These are phyloP conservation scores for Tinamus guttatus DNA, from an alignment of 2,113 vertebrate species.

Conservation along the genomic window DNA sequence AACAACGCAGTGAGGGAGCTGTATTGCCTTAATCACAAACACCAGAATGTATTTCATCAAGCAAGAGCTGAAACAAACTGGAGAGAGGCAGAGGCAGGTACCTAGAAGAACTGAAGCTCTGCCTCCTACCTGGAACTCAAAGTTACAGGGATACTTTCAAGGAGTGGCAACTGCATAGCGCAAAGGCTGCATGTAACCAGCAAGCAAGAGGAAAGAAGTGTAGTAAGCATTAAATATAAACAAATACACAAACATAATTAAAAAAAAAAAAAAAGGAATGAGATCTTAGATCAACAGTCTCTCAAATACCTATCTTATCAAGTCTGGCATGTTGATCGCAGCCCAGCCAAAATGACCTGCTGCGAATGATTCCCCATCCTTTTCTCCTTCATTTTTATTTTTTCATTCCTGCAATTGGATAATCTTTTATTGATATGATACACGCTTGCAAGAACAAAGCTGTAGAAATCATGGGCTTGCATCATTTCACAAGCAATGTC, in stretches of 20 bases:
- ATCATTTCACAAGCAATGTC: slow-evolving; percentile 42
- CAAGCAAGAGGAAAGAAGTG: neutral
- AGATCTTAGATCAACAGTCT: slow-evolving; percentile 40
- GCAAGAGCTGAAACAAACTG: neutral
- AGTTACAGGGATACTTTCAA: neutral
- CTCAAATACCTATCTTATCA: slow-evolving; percentile 43
- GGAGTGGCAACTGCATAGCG: neutral
- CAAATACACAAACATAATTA: slow-evolving; percentile 46
- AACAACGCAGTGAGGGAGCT: neutral
- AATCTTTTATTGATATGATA: slow-evolving; percentile 53
- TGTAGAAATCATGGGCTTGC: slow-evolving; percentile 3
- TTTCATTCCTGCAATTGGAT: neutral
- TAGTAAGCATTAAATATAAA: slow-evolving; percentile 10
- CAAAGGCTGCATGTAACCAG: neutral
- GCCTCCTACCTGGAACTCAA: accelerated
- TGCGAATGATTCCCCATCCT: slow-evolving; percentile 35
- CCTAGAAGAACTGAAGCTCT: neutral
- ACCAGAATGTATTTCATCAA: neutral
- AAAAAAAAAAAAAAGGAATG: neutral
- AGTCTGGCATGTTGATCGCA: slow-evolving; percentile 42
- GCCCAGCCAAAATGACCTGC: slow-evolving; percentile 5
- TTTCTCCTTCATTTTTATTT: slow-evolving; percentile 48
- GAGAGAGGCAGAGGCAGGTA: neutral
- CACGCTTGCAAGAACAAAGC: neutral
- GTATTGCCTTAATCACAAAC: neutral